These are phyloP conservation scores for Adela reaumurella DNA, from an alignment of 2,888 invertebrate species.

Conservation along the genomic window DNA sequence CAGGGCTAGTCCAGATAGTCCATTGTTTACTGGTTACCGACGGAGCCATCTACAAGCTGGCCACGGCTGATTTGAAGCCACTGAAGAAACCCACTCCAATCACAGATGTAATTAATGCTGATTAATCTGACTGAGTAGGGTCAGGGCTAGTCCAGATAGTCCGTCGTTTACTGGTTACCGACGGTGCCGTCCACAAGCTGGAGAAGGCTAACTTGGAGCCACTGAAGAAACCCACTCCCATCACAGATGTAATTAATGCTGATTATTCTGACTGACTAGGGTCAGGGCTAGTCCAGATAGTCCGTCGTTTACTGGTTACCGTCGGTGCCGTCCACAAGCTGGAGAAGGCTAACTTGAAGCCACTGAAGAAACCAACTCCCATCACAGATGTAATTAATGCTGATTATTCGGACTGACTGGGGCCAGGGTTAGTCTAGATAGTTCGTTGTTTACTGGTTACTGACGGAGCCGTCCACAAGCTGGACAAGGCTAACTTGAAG, in stretches of 20 bases:
- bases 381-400: constrained; percentile 71
- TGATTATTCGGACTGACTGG: too few relatives aligned
- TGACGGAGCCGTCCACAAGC: constrained; percentile 79
- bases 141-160: too few relatives aligned
- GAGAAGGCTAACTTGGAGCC: constrained; percentile 83
- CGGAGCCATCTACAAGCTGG: constrained; percentile 80
- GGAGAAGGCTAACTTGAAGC: constrained; percentile 81
- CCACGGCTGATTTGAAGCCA: constrained; percentile 79
- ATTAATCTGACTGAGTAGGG: too few relatives aligned
- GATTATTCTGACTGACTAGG: too few relatives aligned
- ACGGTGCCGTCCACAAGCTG: constrained; percentile 80
- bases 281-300: too few relatives aligned
- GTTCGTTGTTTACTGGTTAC: constrained; percentile 87
- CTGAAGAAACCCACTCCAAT: constrained; percentile 83
- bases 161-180: constrained; percentile 86
- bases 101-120: constrained; percentile 66
- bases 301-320: constrained; percentile 85
- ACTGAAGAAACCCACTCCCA: constrained; percentile 79
- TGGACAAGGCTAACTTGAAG: constrained; percentile 83
- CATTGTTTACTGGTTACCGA: constrained; percentile 88
- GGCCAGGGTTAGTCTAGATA: too few relatives aligned
- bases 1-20: too few relatives aligned
- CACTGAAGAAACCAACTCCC: constrained; percentile 80
- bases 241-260: constrained; percentile 70
- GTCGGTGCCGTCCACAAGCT: constrained; percentile 84